Evolutionary conservation across 2,797 vertebrate species (phyloP).

Genomic region (Gymnodraco acuticeps): DNA sequence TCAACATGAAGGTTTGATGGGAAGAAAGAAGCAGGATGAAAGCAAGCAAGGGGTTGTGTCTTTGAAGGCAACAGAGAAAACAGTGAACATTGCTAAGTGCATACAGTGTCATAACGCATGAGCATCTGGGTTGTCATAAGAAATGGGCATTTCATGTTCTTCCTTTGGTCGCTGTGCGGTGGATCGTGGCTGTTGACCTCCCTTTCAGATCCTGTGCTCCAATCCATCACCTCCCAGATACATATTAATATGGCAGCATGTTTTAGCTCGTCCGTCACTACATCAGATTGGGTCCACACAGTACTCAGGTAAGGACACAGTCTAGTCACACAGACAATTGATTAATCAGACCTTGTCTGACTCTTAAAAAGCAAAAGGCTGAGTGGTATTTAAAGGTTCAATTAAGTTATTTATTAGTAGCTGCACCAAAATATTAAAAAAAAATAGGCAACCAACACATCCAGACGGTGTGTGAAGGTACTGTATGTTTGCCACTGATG

Average conservation of each 20-base stretch:
- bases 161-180: constrained; percentile 54
- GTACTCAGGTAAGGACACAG: constrained; percentile 38
- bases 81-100: constrained; percentile 63
- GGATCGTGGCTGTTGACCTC: constrained; percentile 71
- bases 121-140: constrained; percentile 71
- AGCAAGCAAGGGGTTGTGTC: constrained; percentile 26
- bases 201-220: constrained; percentile 60
- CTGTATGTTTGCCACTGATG: neutral
- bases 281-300: constrained; percentile 50
- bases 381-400: neutral
- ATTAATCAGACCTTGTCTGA: constrained; percentile 32
- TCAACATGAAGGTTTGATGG: constrained; percentile 29
- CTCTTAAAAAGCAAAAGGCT: constrained; percentile 10
- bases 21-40: constrained; percentile 25
- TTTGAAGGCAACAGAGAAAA: constrained; percentile 44
- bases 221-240: constrained; percentile 74
- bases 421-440: neutral
- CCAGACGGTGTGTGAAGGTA: neutral
- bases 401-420: neutral
- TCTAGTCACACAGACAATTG: constrained; percentile 28
- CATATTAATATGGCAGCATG: constrained; percentile 76
- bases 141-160: constrained; percentile 79
- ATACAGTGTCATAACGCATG: constrained; percentile 71
- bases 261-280: constrained; percentile 75
- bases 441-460: neutral